Conservation (phyloP, 2,113 vertebrate genomes). For the Chionodraco myersi region DNA sequence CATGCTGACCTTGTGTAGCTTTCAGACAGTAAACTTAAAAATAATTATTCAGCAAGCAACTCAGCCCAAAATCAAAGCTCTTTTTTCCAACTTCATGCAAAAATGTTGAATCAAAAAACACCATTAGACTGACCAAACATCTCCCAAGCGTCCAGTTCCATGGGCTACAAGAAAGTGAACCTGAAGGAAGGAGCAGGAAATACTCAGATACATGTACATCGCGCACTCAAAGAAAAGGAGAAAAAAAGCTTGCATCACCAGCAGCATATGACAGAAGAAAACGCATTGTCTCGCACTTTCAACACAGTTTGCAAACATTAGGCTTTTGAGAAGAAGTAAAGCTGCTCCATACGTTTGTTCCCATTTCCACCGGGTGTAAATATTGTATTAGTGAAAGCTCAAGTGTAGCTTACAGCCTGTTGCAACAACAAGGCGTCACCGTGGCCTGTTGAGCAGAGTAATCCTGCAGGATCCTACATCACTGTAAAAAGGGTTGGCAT, state of each 20-base stretch:
- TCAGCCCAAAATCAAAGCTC: neutral
- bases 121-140: conserved; percentile 69
- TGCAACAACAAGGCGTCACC: too few species aligned
- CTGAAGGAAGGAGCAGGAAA: conserved; percentile 54
- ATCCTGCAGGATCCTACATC: too few species aligned
- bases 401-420: too few species aligned
- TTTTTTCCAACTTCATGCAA: conserved; percentile 31
- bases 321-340: too few species aligned
- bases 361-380: too few species aligned
- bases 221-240: neutral
- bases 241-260: neutral
- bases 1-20: neutral
- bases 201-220: neutral
- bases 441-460: too few species aligned
- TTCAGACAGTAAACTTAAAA: neutral
- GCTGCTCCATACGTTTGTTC: too few species aligned
- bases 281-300: neutral
- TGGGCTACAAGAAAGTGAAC: conserved; percentile 55
- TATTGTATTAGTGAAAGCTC: too few species aligned
- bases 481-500: too few species aligned
- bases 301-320: too few species aligned
- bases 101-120: neutral
- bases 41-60: neutral
- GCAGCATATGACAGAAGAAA: neutral
- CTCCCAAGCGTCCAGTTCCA: conserved; percentile 66